Conservation (phyloP, 1,140 invertebrate genomes). For the Penaeus chinensis region DNA sequence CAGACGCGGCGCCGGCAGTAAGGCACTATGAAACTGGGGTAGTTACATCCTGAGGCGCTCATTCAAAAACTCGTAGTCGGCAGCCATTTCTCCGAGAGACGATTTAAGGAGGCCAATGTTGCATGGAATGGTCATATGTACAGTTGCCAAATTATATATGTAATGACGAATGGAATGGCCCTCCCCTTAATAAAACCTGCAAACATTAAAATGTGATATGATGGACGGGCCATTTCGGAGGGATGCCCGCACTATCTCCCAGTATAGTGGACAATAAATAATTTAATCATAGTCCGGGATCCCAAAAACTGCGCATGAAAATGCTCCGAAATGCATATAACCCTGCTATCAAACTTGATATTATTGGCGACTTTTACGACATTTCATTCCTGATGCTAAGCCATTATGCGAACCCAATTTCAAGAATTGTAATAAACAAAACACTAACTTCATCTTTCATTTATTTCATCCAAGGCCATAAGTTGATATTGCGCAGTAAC, state of each 20-base stretch:
- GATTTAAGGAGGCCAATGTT: constrained; percentile 46
- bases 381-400: constrained; percentile 46
- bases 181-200: constrained; percentile 50
- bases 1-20: constrained; percentile 29
- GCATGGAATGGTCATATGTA: constrained; percentile 52
- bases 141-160: constrained; percentile 53
- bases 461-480: constrained; percentile 42
- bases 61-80: constrained; percentile 50
- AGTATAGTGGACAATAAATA: constrained; percentile 52
- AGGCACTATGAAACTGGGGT: constrained; percentile 37
- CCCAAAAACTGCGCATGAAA: constrained; percentile 47
- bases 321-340: constrained; percentile 49
- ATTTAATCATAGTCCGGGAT: constrained; percentile 43
- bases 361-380: constrained; percentile 47
- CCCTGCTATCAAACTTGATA: constrained; percentile 40
- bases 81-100: constrained; percentile 37
- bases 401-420: constrained; percentile 43
- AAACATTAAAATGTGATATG: constrained; percentile 51
- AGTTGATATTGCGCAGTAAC: constrained; percentile 56
- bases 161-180: constrained; percentile 51
- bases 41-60: constrained; percentile 43
- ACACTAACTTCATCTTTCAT: constrained; percentile 47
- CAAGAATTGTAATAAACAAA: constrained; percentile 36
- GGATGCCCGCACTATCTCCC: constrained; percentile 38
- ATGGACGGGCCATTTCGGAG: constrained; percentile 41